Conservation (phyloP, 2,113 vertebrate species). For the Oceanites oceanicus region DNA sequence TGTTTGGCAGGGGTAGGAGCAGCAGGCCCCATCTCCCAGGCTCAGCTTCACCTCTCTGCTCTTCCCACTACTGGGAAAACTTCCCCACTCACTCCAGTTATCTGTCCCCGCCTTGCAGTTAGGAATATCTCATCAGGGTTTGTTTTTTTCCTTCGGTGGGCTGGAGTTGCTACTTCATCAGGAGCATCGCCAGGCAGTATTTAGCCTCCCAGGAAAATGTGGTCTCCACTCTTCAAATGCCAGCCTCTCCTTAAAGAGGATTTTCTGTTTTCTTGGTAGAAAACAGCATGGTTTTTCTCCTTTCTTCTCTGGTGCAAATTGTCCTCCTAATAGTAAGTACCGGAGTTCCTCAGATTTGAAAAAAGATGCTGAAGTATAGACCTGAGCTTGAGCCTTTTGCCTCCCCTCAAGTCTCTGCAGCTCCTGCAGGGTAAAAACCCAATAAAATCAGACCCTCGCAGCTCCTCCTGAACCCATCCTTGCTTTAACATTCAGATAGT, state of each 20-base stretch:
- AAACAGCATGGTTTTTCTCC: not conserved
- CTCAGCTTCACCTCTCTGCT: not conserved
- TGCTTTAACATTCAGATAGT: not conserved
- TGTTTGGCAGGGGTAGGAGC: not conserved
- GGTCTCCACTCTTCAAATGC: not conserved
- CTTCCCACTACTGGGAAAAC: not conserved
- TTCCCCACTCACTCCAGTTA: rapidly evolving
- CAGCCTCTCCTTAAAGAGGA: not conserved
- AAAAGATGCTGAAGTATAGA: not conserved
- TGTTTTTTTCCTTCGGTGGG: not conserved
- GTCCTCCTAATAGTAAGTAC: not conserved
- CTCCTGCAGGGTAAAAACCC: not conserved
- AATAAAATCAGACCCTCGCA: not conserved
- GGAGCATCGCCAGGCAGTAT: rapidly evolving
- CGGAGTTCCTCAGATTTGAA: not conserved
- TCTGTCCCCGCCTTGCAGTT: not conserved
- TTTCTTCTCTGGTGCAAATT: not conserved
- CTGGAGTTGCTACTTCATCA: not conserved
- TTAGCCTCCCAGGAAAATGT: not conserved
- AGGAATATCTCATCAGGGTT: rapidly evolving
- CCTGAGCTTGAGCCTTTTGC: not conserved
- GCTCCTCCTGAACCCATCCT: not conserved
- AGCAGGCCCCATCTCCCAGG: not conserved
- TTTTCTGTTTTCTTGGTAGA: not conserved
- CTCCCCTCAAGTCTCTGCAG: not conserved